phyloP scores from a whole-genome alignment of 2,888 invertebrate species.

The Amphipoea lucens region DNA sequence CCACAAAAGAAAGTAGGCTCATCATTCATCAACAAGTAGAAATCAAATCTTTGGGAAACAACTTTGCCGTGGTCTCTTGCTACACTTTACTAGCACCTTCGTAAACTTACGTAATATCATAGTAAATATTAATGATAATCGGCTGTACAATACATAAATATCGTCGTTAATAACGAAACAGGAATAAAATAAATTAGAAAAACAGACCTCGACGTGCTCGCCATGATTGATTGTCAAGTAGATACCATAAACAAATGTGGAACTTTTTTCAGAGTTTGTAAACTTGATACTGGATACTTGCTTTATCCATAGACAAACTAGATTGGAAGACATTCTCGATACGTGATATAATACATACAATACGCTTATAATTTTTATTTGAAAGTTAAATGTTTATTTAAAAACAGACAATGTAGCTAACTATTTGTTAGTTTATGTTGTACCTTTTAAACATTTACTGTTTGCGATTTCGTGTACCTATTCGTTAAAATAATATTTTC shows the following conservation, averaged over 20 bases:
- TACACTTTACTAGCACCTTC: slow-evolving; percentile 63
- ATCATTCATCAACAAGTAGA: slow-evolving; percentile 81
- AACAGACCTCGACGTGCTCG: slow-evolving; percentile 92
- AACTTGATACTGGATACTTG: slow-evolving; percentile 41
- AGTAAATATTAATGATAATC: slow-evolving; percentile 73
- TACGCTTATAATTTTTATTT: no score
- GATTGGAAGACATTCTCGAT: slow-evolving; percentile 47
- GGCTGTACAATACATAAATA: slow-evolving; percentile 71
- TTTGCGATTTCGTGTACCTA: neutral
- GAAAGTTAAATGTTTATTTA: neutral
- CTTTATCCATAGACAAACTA: slow-evolving; percentile 49
- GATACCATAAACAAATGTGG: slow-evolving; percentile 71
- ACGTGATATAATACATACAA: neutral
- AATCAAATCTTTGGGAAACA: slow-evolving; percentile 74
- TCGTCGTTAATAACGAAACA: slow-evolving; percentile 72
- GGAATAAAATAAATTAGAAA: slow-evolving; percentile 82
- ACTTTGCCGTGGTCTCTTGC: slow-evolving; percentile 66
- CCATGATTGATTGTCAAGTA: slow-evolving; percentile 91
- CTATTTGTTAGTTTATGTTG: neutral
- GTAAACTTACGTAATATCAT: slow-evolving; percentile 77
- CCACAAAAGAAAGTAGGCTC: slow-evolving; percentile 83
- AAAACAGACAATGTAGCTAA: neutral
- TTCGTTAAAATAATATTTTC: neutral
- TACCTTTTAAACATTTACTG: neutral
- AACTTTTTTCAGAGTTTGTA: slow-evolving; percentile 54